Base-by-base conservation (phyloP, 2,797 vertebrate genomes). In the Enteromius unitaeniatus region DNA sequence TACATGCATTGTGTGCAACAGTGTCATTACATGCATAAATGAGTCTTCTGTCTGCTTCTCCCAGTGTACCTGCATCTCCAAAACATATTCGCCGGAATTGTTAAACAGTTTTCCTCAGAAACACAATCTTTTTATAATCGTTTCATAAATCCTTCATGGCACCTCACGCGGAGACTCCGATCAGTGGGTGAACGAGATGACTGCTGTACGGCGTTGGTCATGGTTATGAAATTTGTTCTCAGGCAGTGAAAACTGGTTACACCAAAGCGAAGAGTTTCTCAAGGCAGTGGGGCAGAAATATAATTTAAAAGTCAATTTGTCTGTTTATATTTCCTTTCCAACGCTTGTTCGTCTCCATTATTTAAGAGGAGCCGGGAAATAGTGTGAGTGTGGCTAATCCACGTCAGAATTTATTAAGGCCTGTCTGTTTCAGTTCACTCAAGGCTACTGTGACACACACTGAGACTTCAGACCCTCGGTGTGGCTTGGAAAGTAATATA, bases 321-420 rank as follows among this genome's bases (percentile, higher is more conserved):
- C 82, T 91, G 89, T 93, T 92, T 91, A 90, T 90, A 89, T 91
- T 88, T 74, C 76, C 40, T 76, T 85, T 89, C 83, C 86, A 69
- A 62, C 78, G 87, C 69, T 42, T 82, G 79, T 79, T 76, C 76
- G 23, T 80, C 74, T 86, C 77, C 83, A 92, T 90, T 92, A 89
- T 86, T 85, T 81, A 86, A 81, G 90, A 91, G 67, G 89, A 82
- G 88, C 81, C 84, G 86, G 89, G 91, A 42, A 82, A 78, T 89
- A 85, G 87, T 84, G 89, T 85, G 90, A 82, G 53, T 93, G 89
- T 90, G 89, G 89, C 89, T 92, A 93, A 93, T 92, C 91, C 92
- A 89, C 85, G 89, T 91, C 91, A 87, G 84, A 90, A 87, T 87
- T 68, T 75, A 85, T 87, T 75, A 70, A 23, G 51, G 49, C n/a